phyloP scores from a whole-genome alignment of 2,888 invertebrate genomes.

The Orthonevra nobilis region DNA sequence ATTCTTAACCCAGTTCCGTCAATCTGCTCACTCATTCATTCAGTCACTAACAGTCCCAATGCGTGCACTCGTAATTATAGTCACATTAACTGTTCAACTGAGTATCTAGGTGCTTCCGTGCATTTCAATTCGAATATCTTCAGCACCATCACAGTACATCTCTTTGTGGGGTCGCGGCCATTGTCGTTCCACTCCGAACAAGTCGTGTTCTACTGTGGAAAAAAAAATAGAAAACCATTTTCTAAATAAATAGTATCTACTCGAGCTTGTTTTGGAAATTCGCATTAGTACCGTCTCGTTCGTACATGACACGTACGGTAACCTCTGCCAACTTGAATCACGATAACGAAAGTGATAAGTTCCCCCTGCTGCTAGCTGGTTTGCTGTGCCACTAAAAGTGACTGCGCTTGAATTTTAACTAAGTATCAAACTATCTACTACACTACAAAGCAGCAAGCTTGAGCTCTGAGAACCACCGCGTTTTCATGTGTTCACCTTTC shows the following conservation, averaged over 20 bases:
- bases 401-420: conserved; percentile 63
- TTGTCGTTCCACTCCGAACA: not conserved
- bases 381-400: conserved; percentile 58
- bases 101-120: conserved; percentile 43
- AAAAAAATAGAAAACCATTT: conserved; percentile 63
- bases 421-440: not conserved
- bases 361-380: conserved; percentile 34
- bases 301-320: conserved; percentile 50
- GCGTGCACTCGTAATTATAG: conserved; percentile 55
- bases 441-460: conserved; percentile 17
- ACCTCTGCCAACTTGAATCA: conserved; percentile 63
- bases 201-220: conserved; percentile 66
- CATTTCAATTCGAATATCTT: conserved; percentile 53
- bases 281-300: conserved; percentile 6
- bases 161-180: too few relatives aligned
- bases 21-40: not conserved
- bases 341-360: conserved; percentile 69
- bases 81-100: conserved; percentile 18
- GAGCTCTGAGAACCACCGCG: too few relatives aligned
- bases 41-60: conserved; percentile 39
- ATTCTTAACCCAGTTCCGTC: conserved; percentile 58
- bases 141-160: conserved; percentile 13
- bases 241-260: conserved; percentile 42
- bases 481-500: too few relatives aligned
- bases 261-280: conserved; percentile 25